Conservation (phyloP, 2,113 vertebrate species). For the Lophotis ruficrista region DNA sequence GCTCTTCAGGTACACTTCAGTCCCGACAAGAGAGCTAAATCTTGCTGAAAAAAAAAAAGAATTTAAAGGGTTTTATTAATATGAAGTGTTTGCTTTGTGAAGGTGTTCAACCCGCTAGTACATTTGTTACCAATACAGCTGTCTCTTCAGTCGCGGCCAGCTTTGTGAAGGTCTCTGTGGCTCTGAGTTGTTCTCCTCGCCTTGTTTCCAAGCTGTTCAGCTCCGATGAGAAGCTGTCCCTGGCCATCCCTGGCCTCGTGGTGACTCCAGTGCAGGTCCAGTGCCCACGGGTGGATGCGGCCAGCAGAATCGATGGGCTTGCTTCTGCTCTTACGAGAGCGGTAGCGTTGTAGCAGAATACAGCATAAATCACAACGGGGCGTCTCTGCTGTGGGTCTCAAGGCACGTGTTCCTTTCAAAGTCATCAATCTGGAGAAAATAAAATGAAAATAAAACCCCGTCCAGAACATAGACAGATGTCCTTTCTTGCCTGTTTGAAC, state of each 20-base stretch:
- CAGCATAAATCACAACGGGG: neutral
- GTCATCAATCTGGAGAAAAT: neutral
- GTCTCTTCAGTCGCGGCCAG: rapidly evolving
- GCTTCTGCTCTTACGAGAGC: neutral
- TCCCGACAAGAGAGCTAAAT: neutral
- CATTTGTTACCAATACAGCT: neutral
- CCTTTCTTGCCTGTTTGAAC: neutral
- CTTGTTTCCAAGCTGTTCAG: rapidly evolving
- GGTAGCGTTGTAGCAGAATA: neutral
- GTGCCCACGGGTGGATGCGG: neutral
- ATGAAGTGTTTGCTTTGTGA: conserved; percentile 58
- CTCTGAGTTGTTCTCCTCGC: neutral
- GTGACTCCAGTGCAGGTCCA: neutral
- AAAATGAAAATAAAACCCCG: neutral
- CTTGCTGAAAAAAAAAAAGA: conserved; percentile 33
- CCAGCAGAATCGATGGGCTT: rapidly evolving
- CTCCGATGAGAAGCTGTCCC: neutral
- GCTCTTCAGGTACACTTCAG: conserved; percentile 37
- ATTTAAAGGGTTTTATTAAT: conserved; percentile 47
- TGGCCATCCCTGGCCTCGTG: neutral
- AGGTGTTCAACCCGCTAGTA: neutral
- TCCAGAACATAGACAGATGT: neutral
- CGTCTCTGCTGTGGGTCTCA: neutral
- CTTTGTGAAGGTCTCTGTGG: neutral
- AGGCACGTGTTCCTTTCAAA: neutral